These are phyloP conservation scores for Bubo bubo DNA, from an alignment of 2,113 vertebrate genomes.

Conservation along the genomic window DNA sequence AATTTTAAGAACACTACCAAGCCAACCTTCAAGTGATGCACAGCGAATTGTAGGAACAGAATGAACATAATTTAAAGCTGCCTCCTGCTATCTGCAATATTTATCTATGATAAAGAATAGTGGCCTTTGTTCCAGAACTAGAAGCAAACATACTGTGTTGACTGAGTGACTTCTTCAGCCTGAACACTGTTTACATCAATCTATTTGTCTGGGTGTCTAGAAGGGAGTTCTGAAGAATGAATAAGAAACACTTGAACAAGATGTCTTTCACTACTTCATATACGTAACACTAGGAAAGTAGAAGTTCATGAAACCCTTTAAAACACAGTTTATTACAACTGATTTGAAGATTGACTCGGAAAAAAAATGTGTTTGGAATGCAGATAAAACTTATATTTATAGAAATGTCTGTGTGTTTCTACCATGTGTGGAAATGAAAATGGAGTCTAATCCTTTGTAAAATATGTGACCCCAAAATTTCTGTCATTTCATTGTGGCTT, in stretches of 20 bases:
- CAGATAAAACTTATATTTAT: not conserved
- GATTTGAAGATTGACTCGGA: not conserved
- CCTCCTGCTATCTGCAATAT: not conserved
- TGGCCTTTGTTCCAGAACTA: not conserved
- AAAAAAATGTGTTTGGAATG: not conserved
- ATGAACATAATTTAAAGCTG: not conserved
- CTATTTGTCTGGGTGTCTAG: not conserved
- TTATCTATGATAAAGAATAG: not conserved
- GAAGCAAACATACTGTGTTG: not conserved
- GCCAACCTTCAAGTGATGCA: not conserved
- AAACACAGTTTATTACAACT: not conserved
- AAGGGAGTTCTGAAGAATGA: not conserved
- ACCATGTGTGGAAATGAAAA: not conserved
- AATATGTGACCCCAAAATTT: not conserved
- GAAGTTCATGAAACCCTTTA: not conserved
- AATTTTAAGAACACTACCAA: not conserved
- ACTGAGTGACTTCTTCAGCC: not conserved
- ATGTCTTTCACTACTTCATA: not conserved
- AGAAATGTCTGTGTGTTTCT: not conserved
- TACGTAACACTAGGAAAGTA: not conserved
- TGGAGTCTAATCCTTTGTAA: not conserved
- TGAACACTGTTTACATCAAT: not conserved
- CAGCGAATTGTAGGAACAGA: not conserved
- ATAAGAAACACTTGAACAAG: not conserved
- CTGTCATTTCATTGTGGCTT: not conserved